Percentiles rank a stretch among this genome's conserved stretches.
Evolutionary conservation across 2,113 vertebrate genomes (phyloP).

Genomic region (Tragelaphus buxtoni): DNA sequence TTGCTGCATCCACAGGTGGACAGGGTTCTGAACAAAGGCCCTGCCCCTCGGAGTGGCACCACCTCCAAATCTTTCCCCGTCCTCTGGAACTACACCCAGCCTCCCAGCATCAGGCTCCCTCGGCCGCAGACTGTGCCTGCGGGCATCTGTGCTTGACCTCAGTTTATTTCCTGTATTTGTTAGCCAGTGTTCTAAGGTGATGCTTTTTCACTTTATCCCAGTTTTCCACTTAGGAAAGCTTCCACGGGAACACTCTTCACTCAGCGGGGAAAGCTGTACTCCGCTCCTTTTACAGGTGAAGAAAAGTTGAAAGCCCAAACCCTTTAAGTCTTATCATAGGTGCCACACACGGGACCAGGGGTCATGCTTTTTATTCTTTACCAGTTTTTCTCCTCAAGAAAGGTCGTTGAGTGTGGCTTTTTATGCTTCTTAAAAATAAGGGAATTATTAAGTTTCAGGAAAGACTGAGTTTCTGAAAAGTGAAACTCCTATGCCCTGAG

Average conservation of each 20-base stretch:
- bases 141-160: no score
- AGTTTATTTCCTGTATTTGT: neutral
- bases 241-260: neutral
- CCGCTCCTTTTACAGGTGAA: neutral
- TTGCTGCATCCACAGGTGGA: neutral
- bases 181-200: no score
- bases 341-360: neutral
- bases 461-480: constrained; percentile 10
- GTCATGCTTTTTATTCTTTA: neutral
- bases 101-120: rapidly evolving
- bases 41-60: rapidly evolving
- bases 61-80: rapidly evolving
- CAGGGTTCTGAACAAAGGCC: neutral
- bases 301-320: neutral
- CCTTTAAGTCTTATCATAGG: neutral
- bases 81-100: neutral
- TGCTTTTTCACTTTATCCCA: neutral
- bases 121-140: rapidly evolving
- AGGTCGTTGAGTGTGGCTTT: neutral
- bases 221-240: neutral
- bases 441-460: neutral
- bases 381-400: neutral
- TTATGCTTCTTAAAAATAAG: neutral
- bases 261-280: neutral
- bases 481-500: neutral